Conservation (phyloP, 2,113 vertebrate species). For the Grus americana region DNA sequence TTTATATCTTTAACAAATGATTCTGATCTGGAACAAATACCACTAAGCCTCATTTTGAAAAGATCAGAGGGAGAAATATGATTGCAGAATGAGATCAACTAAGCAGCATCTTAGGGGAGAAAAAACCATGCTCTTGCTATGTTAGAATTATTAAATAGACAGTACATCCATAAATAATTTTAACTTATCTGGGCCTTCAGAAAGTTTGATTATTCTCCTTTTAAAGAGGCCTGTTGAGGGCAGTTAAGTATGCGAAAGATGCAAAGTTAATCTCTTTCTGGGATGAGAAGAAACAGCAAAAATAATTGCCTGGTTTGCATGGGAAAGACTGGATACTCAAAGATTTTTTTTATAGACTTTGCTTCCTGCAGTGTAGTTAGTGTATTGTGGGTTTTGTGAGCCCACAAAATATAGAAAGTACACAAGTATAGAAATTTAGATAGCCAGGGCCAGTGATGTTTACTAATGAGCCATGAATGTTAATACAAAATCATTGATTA, state of each 20-base stretch:
- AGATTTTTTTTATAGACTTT: not conserved
- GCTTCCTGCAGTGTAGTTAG: not conserved
- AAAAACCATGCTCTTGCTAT: not conserved
- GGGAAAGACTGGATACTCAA: not conserved
- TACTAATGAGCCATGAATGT: not conserved
- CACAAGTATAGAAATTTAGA: not conserved
- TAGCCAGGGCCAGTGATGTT: not conserved
- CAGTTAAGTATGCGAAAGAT: not conserved
- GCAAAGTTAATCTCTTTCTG: not conserved
- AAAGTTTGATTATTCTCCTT: not conserved
- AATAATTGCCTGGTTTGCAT: not conserved
- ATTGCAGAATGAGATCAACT: not conserved
- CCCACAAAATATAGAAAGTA: not conserved
- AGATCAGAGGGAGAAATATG: not conserved
- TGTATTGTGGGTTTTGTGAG: not conserved
- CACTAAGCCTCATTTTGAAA: not conserved
- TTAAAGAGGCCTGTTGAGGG: not conserved
- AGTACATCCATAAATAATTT: not conserved
- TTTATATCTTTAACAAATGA: not conserved
- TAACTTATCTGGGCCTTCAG: not conserved
- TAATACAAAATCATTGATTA: not conserved
- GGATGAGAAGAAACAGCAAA: not conserved
- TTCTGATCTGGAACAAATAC: not conserved
- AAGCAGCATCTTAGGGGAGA: not conserved
- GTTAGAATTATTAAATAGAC: not conserved